These are phyloP conservation scores for Imbricaverruca yamaguchii DNA, from an alignment of 2,888 invertebrate species.

Conservation along the genomic window DNA sequence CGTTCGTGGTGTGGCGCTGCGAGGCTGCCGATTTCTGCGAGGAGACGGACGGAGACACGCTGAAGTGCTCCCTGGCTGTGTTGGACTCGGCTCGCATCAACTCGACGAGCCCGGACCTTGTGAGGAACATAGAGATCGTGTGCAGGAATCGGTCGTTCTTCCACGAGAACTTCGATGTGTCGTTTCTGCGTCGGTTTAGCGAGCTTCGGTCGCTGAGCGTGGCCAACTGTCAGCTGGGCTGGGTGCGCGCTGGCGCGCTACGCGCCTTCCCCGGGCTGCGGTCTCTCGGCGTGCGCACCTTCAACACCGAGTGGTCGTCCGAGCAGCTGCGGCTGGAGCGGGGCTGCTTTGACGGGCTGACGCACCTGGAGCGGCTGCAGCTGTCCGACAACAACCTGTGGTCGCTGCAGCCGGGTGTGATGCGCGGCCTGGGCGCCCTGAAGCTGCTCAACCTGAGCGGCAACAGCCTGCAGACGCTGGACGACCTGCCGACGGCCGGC, in stretches of 20 bases:
- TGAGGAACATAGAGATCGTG: not conserved
- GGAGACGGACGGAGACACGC: not conserved
- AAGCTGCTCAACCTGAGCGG: not conserved
- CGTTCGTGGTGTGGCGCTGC: not conserved
- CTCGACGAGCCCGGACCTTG: not conserved
- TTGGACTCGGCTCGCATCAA: not conserved
- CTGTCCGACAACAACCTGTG: slow-evolving; percentile 1
- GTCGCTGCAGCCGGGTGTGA: not conserved
- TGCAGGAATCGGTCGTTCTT: not conserved
- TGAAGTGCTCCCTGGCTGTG: not conserved
- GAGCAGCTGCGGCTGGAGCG: not conserved
- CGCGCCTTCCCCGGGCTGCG: not conserved
- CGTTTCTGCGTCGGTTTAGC: not conserved
- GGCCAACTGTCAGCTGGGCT: not conserved
- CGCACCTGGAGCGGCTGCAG: not conserved
- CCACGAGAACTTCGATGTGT: not conserved
- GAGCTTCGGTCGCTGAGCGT: not conserved
- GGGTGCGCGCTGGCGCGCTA: not conserved
- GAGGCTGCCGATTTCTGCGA: not conserved
- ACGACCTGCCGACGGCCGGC: not conserved
- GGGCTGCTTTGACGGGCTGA: not conserved
- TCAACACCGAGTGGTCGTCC: slow-evolving; percentile 5
- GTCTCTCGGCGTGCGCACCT: not conserved
- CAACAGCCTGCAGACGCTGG: not conserved
- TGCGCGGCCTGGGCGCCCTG: not conserved